phyloP scores from a whole-genome alignment of 2,797 vertebrate genomes.

The Delichon dasypus region DNA sequence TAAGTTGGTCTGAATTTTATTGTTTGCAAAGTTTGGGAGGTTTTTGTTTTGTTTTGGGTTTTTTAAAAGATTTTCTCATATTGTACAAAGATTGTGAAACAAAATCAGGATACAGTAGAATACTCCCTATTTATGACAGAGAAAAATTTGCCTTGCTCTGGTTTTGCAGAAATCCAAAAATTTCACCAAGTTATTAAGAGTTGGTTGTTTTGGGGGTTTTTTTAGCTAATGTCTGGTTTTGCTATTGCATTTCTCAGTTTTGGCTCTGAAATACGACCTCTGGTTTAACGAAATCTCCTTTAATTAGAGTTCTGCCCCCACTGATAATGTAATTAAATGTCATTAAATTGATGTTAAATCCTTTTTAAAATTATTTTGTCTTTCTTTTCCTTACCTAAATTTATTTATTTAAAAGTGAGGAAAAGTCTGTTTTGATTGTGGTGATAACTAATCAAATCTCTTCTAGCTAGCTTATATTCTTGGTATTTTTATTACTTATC shows the following conservation, averaged over 20 bases:
- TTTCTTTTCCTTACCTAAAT: background rate
- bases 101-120: background rate
- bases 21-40: background rate
- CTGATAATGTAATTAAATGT: background rate
- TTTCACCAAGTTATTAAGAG: slow-evolving; percentile 15
- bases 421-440: background rate
- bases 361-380: background rate
- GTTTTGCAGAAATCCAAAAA: background rate
- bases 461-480: background rate
- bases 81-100: background rate
- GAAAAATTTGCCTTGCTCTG: background rate
- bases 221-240: background rate
- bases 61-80: background rate
- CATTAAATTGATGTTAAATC: background rate
- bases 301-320: background rate
- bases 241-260: slow-evolving; percentile 15
- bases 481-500: background rate
- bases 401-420: background rate
- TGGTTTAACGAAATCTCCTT: slow-evolving; percentile 31
- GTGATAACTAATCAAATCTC: background rate
- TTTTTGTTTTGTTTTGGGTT: background rate
- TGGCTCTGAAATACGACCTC: background rate
- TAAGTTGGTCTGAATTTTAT: background rate
- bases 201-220: background rate
- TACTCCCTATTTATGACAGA: background rate